phyloP scores from a whole-genome alignment of 2,888 invertebrate genomes.

The Schizaphis graminum region DNA sequence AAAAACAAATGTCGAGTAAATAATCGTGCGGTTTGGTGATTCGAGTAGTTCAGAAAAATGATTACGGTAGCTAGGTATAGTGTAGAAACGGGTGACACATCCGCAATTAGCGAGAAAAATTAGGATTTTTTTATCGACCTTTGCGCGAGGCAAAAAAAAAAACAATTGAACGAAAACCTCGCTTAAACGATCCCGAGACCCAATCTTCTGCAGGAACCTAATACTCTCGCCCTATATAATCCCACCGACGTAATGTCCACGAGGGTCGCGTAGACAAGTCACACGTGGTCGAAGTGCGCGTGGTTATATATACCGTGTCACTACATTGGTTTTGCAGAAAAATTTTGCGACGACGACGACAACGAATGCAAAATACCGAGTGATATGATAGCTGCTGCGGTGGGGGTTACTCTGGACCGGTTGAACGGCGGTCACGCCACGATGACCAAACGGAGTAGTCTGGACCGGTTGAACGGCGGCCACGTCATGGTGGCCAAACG shows the following conservation, averaged over 20 bases:
- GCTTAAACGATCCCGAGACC: background rate
- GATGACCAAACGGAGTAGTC: too few species aligned
- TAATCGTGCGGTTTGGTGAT: background rate
- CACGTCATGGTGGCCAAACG: background rate
- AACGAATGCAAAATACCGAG: background rate
- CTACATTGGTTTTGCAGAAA: conserved; percentile 42
- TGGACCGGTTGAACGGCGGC: too few species aligned
- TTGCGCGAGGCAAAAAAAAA: background rate
- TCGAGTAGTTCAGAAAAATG: background rate
- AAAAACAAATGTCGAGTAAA: background rate
- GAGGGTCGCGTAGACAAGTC: background rate
- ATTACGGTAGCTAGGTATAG: background rate
- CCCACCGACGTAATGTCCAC: background rate
- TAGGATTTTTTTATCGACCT: background rate
- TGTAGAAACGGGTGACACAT: background rate
- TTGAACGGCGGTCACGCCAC: background rate
- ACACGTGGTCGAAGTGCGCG: background rate
- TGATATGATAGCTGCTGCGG: background rate
- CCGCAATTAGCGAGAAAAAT: background rate
- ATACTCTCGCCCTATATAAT: background rate
- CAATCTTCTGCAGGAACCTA: background rate
- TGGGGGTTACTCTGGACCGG: background rate
- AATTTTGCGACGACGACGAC: background rate
- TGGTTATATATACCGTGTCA: background rate
- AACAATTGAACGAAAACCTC: background rate